These are phyloP conservation scores for Pseudococcus viburni DNA, from an alignment of 2,888 invertebrate genomes.

Conservation along the genomic window DNA sequence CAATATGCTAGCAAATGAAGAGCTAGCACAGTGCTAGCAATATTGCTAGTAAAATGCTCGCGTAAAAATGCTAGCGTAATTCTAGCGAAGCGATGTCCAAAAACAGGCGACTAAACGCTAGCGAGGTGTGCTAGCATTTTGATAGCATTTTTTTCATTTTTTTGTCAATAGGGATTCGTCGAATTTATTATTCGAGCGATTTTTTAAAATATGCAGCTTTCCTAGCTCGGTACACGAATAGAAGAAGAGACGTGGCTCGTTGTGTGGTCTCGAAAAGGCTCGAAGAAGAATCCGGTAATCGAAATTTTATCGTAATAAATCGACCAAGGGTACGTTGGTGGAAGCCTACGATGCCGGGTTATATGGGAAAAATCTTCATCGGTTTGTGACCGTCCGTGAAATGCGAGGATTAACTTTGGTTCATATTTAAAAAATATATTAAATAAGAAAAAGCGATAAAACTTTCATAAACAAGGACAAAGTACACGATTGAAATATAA, in stretches of 20 bases:
- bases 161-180: too few species aligned
- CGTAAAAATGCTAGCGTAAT: too few species aligned
- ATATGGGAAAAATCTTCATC: not conserved
- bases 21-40: too few species aligned
- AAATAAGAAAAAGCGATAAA: conserved; percentile 54
- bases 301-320: not conserved
- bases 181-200: not conserved
- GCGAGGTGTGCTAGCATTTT: too few species aligned
- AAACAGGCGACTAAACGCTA: too few species aligned
- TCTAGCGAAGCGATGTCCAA: too few species aligned
- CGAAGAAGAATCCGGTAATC: not conserved
- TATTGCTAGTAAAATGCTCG: too few species aligned
- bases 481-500: conserved; percentile 64
- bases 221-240: not conserved
- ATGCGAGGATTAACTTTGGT: conserved; percentile 40
- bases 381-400: conserved; percentile 34
- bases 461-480: conserved; percentile 54
- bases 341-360: not conserved
- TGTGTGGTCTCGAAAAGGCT: not conserved
- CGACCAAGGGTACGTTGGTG: not conserved
- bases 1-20: too few species aligned
- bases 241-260: not conserved
- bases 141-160: too few species aligned
- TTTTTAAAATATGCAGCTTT: not conserved
- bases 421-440: conserved; percentile 54